Evolutionary conservation across 2,113 vertebrate genomes (phyloP), one percentile per base, ranked within the genome.

Genomic region (Motacilla alba): DNA sequence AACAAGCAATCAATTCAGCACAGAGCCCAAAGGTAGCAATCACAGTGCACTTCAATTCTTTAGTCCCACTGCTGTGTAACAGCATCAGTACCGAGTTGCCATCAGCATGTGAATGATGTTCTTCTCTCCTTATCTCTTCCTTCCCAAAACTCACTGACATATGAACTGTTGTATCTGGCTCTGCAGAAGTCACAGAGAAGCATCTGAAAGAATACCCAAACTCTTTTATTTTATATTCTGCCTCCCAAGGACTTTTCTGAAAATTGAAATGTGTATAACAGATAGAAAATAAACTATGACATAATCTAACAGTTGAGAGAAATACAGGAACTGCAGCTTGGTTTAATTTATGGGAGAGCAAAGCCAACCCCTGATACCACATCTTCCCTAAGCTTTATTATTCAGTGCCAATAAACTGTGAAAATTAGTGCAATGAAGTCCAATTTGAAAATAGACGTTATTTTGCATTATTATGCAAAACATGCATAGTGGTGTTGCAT

Each of bases 11-110:
- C 33, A 89, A 46, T 69, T 58, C 77, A 92, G 69, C 1, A 3
- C 79, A 87, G 81, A 79, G 89, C 80, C 87, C 69, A 84, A 78
- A 94, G 37, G 77, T 63, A 93, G 70, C 60, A 94, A 66, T 70
- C 69, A 66, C 33, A 35, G 53, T 1, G 37, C 46, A 50, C 41
- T 89, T 91, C 59, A 68, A 27, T 64, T 76, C 69, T 68, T 78
- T 8, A 84, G 60, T 81, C 47, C 53, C 47, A 24, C 60, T 50
- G 56, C 80, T 49, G 2, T 27, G 58, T 60, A 87, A 76, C n/a
- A 91, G 69, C 69, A 74, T 76, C 24, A 44, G 44, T 23, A 50
- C 26, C 0, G 0, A 31, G 16, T 24, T 76, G 49, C 78, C 59
- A 49, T 73, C 79, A 83, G 75, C 53, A 37, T 17, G 28, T 56